Evolutionary conservation across 2,797 vertebrate genomes (phyloP), one percentile per base, ranked within the genome.

Genomic region (Gila robusta): DNA sequence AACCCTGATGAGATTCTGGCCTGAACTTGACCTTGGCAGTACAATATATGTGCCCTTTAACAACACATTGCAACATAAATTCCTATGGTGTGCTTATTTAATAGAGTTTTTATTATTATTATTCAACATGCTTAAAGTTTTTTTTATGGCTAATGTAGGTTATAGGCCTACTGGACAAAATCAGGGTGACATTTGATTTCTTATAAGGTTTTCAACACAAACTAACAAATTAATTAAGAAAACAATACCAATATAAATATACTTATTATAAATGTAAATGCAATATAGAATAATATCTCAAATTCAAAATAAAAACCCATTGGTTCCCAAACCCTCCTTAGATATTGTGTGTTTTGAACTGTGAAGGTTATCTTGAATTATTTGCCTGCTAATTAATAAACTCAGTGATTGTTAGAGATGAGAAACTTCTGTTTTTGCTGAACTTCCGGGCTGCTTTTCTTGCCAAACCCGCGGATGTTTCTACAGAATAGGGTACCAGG

Each of bases 1-100:
- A 35, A 35, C 74, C 84, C 84, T 89, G 87, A 90, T 92, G 90
- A 81, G 86, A 86, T 87, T 88, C 12, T 94, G 95, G 91, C 94
- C 93, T 95, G 93, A 95, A 95, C 94, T 95, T 95, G 94, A 96
- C 95, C 94, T 91, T 91, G 86, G 77, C 84, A 73, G 74, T 87
- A 32, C 32, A 73, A 37, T 28, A 4, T 5, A 77, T 37, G 44
- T 82, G 72, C 17, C 76, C 74, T 72, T 32, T 67, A 52, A 23
- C 80, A 56, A 44, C 26, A 62, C 9, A 32, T 10, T 54, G 12
- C 23, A 35, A 37, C 11, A 81, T 69, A 3, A 26, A 83, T 76
- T 26, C 8, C 14, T 9, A 10, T 32, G 7, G 10, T 2, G n/a
- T 44, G 37, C 44, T 72, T 62, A 59, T 82, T 9, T 59, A 4